Conservation (phyloP, 2,888 invertebrate genomes). For the Timandra comae region DNA sequence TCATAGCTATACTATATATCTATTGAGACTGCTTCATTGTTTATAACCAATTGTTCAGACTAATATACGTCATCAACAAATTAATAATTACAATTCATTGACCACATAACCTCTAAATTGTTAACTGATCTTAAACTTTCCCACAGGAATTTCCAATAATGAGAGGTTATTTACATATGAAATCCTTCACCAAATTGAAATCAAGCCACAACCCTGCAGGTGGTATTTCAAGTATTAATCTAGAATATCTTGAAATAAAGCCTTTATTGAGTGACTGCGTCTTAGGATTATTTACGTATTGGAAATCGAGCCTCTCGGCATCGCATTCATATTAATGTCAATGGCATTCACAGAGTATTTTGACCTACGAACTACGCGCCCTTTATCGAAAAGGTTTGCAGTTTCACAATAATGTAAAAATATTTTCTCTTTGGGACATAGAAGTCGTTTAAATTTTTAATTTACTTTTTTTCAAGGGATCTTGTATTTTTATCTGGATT, state of each 20-base stretch:
- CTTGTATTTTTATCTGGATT: slow-evolving; percentile 9
- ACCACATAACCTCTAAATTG: no score
- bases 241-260: slow-evolving; percentile 14
- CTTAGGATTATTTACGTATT: slow-evolving; percentile 31
- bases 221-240: slow-evolving; percentile 12
- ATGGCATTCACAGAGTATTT: slow-evolving; percentile 22
- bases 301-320: slow-evolving; percentile 23
- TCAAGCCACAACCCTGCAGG: slow-evolving; percentile 9
- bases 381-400: slow-evolving; percentile 16
- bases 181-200: slow-evolving; percentile 5
- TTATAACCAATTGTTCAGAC: no score
- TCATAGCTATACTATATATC: no score
- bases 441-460: slow-evolving; percentile 14
- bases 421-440: slow-evolving; percentile 15
- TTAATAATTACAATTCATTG: no score
- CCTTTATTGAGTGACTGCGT: slow-evolving; percentile 21
- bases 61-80: no score
- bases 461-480: slow-evolving; percentile 13
- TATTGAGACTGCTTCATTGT: no score
- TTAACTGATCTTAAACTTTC: not conserved
- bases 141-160: not conserved
- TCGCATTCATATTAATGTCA: slow-evolving; percentile 19
- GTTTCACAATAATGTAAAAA: slow-evolving; percentile 16
- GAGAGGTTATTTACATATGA: not conserved
- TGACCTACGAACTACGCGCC: slow-evolving; percentile 20